These are phyloP conservation scores for Dinoponera quadriceps DNA, from an alignment of 1,140 invertebrate species.

Conservation along the genomic window DNA sequence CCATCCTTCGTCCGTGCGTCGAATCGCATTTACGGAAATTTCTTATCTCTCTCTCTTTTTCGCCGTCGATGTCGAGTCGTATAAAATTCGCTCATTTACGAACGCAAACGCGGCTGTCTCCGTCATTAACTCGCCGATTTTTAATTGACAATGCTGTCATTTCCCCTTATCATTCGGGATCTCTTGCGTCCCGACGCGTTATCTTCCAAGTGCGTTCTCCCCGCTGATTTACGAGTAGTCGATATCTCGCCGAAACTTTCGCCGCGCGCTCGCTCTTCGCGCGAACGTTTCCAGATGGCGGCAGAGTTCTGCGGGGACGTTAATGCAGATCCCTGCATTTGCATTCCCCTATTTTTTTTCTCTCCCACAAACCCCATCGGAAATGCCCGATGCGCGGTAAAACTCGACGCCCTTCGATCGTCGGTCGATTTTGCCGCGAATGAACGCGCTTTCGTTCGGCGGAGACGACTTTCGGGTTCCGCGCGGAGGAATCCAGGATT, in stretches of 20 bases:
- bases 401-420: constrained; percentile 1
- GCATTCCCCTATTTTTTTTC: constrained; percentile 2
- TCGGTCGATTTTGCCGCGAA: constrained; percentile 3
- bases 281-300: constrained; percentile 58
- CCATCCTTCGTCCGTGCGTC: neutral
- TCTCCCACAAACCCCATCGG: neutral
- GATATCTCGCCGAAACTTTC: constrained; percentile 37
- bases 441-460: neutral
- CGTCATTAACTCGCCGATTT: neutral
- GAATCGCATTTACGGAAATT: neutral
- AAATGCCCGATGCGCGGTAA: neutral
- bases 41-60: too few species aligned
- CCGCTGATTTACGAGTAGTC: constrained; percentile 41
- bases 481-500: constrained; percentile 39
- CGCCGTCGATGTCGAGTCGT: too few species aligned
- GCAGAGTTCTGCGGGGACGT: neutral
- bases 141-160: neutral
- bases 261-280: constrained; percentile 17
- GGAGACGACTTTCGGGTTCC: neutral
- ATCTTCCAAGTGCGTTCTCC: neutral
- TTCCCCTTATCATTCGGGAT: neutral
- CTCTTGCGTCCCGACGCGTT: neutral
- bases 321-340: constrained; percentile 40
- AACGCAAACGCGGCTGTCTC: too few species aligned
- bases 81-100: too few species aligned